Evolutionary conservation across 2,113 vertebrate genomes (phyloP).

Genomic region (Nibea albiflora): DNA sequence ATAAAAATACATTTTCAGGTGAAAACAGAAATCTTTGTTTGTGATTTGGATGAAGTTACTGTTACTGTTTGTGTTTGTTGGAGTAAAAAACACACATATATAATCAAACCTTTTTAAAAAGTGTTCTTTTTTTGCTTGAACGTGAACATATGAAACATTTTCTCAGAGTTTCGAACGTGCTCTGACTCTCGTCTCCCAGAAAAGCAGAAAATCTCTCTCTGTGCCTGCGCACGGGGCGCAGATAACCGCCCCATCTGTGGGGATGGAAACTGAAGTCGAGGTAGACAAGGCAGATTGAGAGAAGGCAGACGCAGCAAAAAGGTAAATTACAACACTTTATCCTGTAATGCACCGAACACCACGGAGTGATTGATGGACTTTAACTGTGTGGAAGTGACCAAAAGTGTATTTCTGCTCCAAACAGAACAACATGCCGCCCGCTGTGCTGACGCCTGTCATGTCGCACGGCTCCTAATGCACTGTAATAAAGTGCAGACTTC

Average conservation of each 20-base stretch:
- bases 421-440: constrained; percentile 11
- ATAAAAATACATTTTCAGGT: no score
- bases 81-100: not conserved
- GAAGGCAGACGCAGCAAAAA: constrained; percentile 10
- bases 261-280: constrained; percentile 23
- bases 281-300: constrained; percentile 20
- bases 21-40: no score
- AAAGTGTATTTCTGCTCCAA: constrained; percentile 20
- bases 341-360: constrained; percentile 39
- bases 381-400: constrained; percentile 36
- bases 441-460: not conserved
- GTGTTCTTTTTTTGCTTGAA: no score
- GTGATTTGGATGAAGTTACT: no score
- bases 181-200: no score
- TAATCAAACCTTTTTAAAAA: not conserved
- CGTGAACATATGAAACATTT: no score
- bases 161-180: no score
- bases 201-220: not conserved
- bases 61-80: no score
- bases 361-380: constrained; percentile 37
- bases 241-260: constrained; percentile 15
- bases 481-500: constrained; percentile 41
- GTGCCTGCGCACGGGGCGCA: not conserved
- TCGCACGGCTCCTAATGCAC: not conserved
- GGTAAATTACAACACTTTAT: constrained; percentile 51